Evolutionary conservation across 1,140 invertebrate genomes (phyloP).

Genomic region (Monochamus saltuarius): DNA sequence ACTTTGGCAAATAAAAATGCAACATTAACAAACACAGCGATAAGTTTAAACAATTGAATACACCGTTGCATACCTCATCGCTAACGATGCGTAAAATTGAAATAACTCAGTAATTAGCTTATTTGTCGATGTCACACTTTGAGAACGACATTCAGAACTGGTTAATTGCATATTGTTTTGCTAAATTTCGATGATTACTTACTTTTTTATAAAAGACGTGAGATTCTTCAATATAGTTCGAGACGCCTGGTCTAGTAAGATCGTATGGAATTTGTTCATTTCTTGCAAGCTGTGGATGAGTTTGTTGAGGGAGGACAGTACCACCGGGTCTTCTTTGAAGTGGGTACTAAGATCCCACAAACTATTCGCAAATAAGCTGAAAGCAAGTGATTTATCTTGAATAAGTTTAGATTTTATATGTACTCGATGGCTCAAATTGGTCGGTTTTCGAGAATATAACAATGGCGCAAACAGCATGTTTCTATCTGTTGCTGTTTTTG

Average conservation of each 20-base stretch:
- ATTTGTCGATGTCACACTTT: background rate
- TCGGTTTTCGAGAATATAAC: no score
- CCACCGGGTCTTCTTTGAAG: constrained; percentile 71
- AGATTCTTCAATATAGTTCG: constrained; percentile 87
- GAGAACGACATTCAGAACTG: background rate
- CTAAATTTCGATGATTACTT: constrained; percentile 15
- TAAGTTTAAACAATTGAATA: no score
- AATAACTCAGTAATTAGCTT: background rate
- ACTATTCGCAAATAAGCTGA: constrained; percentile 77
- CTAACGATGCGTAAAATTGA: background rate
- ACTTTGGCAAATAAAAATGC: no score
- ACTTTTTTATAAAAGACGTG: constrained; percentile 80
- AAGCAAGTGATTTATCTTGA: constrained; percentile 31
- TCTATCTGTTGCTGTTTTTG: no score
- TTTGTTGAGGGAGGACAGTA: constrained; percentile 69
- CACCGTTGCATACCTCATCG: no score
- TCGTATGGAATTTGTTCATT: constrained; percentile 90
- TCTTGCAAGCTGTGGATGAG: constrained; percentile 78
- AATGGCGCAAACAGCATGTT: no score
- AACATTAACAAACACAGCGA: no score
- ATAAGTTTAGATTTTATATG: no score
- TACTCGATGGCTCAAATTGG: no score
- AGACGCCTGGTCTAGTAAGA: constrained; percentile 86
- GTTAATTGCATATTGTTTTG: background rate
- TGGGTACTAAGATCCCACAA: constrained; percentile 79